Evolutionary conservation across 2,113 vertebrate species (phyloP).

Genomic region (Sebastes fasciatus): DNA sequence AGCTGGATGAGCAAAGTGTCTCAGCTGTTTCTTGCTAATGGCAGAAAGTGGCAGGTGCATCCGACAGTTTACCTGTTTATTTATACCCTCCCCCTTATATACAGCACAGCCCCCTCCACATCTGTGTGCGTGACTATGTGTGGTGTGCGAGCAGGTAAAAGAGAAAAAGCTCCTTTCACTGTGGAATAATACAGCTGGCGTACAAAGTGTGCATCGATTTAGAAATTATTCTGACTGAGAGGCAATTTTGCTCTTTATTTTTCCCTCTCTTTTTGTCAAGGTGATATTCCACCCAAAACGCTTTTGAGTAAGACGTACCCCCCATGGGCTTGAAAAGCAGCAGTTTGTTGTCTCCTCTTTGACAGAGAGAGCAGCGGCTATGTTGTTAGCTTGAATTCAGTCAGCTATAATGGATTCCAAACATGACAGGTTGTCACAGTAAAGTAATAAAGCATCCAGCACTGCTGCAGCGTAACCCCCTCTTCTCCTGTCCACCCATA

Average conservation of each 20-base stretch:
- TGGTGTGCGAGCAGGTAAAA: not conserved
- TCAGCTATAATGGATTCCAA: conserved; percentile 17
- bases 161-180: not conserved
- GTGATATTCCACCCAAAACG: not conserved
- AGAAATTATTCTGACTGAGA: conserved; percentile 2
- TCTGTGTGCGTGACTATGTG: conserved; percentile 18
- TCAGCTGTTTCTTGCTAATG: conserved; percentile 51
- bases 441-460: conserved; percentile 11
- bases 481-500: conserved; percentile 3
- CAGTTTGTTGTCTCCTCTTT: not conserved
- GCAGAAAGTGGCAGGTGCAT: conserved; percentile 23
- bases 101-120: not conserved
- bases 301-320: not conserved
- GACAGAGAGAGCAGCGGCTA: not conserved
- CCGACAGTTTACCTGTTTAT: conserved; percentile 32
- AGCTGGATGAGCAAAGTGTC: conserved; percentile 46
- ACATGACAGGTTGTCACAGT: conserved; percentile 9
- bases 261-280: not conserved
- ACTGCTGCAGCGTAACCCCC: conserved; percentile 31
- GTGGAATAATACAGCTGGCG: not conserved
- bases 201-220: not conserved
- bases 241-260: not conserved
- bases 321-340: not conserved
- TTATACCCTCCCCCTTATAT: not conserved
- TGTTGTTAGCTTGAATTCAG: conserved; percentile 4